A percentile compares a stretch with the other conserved stretches of the same genome.
Conservation (phyloP, 2,888 invertebrate genomes). For the Lysandra coridon region DNA sequence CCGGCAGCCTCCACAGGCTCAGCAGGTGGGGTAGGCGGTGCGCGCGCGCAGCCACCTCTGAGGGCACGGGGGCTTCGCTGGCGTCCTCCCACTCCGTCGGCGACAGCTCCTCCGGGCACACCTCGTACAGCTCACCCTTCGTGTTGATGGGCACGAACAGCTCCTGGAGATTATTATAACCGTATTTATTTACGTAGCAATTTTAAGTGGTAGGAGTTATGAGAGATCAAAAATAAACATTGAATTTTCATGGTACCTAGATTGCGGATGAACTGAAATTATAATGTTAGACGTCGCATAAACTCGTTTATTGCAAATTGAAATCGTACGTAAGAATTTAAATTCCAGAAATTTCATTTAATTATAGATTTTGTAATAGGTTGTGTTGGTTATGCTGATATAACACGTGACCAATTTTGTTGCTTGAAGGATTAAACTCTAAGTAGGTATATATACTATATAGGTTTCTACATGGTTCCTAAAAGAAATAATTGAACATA, state of each 20-base stretch:
- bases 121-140: slow-evolving; percentile 87
- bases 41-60: slow-evolving; percentile 78
- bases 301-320: background rate
- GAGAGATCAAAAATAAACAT: too few species aligned
- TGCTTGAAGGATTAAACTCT: too few species aligned
- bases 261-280: too few species aligned
- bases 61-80: slow-evolving; percentile 63
- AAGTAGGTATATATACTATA: too few species aligned
- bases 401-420: too few species aligned
- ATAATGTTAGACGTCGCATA: background rate
- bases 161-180: slow-evolving; percentile 70
- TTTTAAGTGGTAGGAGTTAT: too few species aligned
- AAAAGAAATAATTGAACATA: background rate
- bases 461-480: too few species aligned
- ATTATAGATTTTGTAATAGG: background rate
- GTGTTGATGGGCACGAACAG: slow-evolving; percentile 87
- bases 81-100: slow-evolving; percentile 77
- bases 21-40: slow-evolving; percentile 78
- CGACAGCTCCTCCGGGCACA: slow-evolving; percentile 78
- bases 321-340: background rate
- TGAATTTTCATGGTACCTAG: too few species aligned
- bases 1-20: slow-evolving; percentile 79
- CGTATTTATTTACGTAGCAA: background rate
- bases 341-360: background rate
- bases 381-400: background rate